These are phyloP conservation scores for Caenorhabditis japonica DNA, from an alignment of 2,888 invertebrate species.

Conservation along the genomic window DNA sequence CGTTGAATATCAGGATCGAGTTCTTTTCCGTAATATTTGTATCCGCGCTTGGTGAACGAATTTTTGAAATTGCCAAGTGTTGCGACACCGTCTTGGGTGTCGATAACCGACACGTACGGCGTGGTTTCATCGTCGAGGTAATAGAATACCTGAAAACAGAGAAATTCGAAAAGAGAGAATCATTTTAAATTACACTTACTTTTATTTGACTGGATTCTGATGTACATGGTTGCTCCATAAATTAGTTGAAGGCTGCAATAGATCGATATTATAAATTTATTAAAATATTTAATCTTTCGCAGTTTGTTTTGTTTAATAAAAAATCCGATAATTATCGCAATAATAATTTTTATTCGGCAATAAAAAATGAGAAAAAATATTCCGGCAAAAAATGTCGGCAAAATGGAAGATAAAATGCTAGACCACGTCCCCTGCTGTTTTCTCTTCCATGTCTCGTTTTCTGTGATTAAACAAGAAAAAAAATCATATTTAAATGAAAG, in stretches of 20 bases:
- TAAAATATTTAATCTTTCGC: background rate
- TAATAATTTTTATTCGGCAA: background rate
- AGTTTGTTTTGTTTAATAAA: background rate
- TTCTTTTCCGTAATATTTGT: slow-evolving; percentile 71
- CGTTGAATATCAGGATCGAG: slow-evolving; percentile 67
- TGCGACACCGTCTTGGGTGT: slow-evolving; percentile 56
- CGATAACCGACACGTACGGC: slow-evolving; percentile 69
- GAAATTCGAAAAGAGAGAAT: slow-evolving; percentile 1
- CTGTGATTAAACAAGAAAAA: no score
- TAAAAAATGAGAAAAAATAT: background rate
- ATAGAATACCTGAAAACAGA: slow-evolving; percentile 60
- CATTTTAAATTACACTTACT: no score
- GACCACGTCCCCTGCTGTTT: no score
- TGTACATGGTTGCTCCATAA: slow-evolving; percentile 46
- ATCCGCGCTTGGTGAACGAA: slow-evolving; percentile 67
- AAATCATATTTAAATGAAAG: no score
- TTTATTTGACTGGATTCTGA: slow-evolving; percentile 41
- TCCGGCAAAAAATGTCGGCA: background rate
- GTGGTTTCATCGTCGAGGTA: slow-evolving; percentile 73
- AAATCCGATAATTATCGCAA: background rate
- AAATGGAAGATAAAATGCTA: no score
- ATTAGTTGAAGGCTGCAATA: slow-evolving; percentile 9
- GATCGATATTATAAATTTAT: background rate
- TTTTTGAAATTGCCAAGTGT: slow-evolving; percentile 72
- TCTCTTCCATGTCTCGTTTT: no score